phyloP scores from a whole-genome alignment of 1,140 invertebrate species.

The Aradophagus sp. region DNA sequence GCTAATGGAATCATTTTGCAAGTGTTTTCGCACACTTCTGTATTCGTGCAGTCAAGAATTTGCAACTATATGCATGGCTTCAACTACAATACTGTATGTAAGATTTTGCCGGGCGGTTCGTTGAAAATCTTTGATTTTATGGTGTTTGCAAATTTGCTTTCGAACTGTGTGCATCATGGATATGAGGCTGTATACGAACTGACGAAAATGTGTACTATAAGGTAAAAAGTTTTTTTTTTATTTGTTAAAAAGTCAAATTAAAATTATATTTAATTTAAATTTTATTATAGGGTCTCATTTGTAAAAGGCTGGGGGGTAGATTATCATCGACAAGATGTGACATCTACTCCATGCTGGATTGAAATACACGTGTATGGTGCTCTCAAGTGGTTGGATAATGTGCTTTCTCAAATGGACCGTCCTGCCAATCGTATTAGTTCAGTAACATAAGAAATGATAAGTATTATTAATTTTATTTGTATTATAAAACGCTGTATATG shows the following conservation, averaged over 20 bases:
- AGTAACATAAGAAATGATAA: no score
- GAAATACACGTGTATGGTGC: conserved; percentile 99
- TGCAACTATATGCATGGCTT: conserved; percentile 96
- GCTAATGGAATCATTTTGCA: conserved; percentile 98
- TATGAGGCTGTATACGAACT: conserved; percentile 97
- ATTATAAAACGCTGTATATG: no score
- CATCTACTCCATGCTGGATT: conserved; percentile 99
- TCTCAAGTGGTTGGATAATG: conserved; percentile 96
- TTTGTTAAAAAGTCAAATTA: no score
- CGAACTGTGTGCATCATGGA: conserved; percentile 92
- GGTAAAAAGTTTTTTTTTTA: conserved; percentile 77
- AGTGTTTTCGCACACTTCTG: conserved; percentile 93
- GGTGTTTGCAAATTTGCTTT: conserved; percentile 92
- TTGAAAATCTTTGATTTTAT: conserved; percentile 98
- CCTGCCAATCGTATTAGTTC: no score
- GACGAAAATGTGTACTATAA: conserved; percentile 98
- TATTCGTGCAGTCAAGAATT: conserved; percentile 97
- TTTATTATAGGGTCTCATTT: no score
- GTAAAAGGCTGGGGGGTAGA: conserved; percentile 99
- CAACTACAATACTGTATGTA: conserved; percentile 95
- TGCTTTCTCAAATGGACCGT: no score
- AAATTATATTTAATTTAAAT: no score
- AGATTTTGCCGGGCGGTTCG: conserved; percentile 92
- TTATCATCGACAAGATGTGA: conserved; percentile 97
- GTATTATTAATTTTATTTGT: no score